Evolutionary conservation across 2,797 vertebrate genomes (phyloP).

Genomic region (Aldrovandia affinis): DNA sequence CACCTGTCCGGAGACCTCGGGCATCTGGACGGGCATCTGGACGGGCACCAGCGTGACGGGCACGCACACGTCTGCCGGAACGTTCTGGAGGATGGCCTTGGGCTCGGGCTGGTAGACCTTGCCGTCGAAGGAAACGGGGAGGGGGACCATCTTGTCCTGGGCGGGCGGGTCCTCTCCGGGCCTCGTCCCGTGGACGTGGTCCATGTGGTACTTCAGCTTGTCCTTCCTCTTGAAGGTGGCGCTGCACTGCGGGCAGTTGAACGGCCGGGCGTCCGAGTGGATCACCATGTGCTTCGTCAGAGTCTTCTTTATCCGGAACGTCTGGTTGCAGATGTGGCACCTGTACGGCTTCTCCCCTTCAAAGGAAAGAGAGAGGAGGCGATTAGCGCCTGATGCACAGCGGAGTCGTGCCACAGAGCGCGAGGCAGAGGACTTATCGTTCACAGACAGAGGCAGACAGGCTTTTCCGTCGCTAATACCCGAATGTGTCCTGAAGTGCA

Average conservation of each 20-base stretch:
- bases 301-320: slow-evolving; percentile 98
- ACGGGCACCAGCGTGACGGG: slow-evolving; percentile 73
- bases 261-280: slow-evolving; percentile 94
- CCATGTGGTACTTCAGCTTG: slow-evolving; percentile 95
- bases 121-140: slow-evolving; percentile 71
- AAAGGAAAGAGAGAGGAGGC: background rate
- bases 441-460: background rate
- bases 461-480: slow-evolving; percentile 70
- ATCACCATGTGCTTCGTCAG: slow-evolving; percentile 98
- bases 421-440: background rate
- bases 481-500: slow-evolving; percentile 98
- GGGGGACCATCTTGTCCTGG: slow-evolving; percentile 72
- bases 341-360: slow-evolving; percentile 95
- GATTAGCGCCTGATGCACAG: background rate
- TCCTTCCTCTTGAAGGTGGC: slow-evolving; percentile 97
- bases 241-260: slow-evolving; percentile 93
- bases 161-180: slow-evolving; percentile 70
- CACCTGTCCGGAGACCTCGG: slow-evolving; percentile 64
- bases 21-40: slow-evolving; percentile 65
- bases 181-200: slow-evolving; percentile 90
- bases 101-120: slow-evolving; percentile 66
- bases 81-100: slow-evolving; percentile 64
- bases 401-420: background rate
- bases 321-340: slow-evolving; percentile 93
- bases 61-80: slow-evolving; percentile 71